These are phyloP conservation scores for Thermophis baileyi DNA, from an alignment of 2,113 vertebrate species.

Conservation along the genomic window DNA sequence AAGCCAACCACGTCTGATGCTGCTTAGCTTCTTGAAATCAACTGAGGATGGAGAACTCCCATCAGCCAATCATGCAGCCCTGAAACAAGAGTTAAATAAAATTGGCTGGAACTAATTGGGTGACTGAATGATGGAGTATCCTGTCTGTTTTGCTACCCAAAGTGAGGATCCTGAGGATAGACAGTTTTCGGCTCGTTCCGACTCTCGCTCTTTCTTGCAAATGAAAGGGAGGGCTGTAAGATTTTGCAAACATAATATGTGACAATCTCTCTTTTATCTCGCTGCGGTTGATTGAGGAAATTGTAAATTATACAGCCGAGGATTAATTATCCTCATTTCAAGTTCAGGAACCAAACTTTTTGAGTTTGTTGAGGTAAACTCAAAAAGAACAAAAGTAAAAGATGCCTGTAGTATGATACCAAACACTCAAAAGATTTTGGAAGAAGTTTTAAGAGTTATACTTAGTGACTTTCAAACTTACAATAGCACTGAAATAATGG, in stretches of 20 bases:
- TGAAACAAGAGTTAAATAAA: neutral
- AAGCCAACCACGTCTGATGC: neutral
- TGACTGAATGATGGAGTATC: neutral
- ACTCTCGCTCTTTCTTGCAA: neutral
- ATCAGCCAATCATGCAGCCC: neutral
- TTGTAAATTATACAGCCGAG: neutral
- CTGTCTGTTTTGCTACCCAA: neutral
- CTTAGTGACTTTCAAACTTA: too few relatives aligned
- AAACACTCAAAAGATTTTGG: neutral
- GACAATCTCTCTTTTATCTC: constrained; percentile 25
- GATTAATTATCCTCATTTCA: constrained; percentile 25
- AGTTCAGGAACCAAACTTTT: neutral
- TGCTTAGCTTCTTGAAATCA: neutral
- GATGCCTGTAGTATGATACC: accelerated
- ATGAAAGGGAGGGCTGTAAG: constrained; percentile 20
- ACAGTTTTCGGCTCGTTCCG: neutral
- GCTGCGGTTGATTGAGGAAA: constrained; percentile 20
- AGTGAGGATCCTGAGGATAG: constrained; percentile 32
- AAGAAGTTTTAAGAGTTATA: neutral
- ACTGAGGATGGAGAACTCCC: neutral
- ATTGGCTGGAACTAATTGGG: neutral
- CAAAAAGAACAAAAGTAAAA: neutral
- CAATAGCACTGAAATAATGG: too few relatives aligned
- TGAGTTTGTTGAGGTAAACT: neutral
- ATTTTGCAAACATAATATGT: constrained; percentile 11